Base-by-base conservation (phyloP, 2,888 invertebrate species). In the Protophormia terraenovae region DNA sequence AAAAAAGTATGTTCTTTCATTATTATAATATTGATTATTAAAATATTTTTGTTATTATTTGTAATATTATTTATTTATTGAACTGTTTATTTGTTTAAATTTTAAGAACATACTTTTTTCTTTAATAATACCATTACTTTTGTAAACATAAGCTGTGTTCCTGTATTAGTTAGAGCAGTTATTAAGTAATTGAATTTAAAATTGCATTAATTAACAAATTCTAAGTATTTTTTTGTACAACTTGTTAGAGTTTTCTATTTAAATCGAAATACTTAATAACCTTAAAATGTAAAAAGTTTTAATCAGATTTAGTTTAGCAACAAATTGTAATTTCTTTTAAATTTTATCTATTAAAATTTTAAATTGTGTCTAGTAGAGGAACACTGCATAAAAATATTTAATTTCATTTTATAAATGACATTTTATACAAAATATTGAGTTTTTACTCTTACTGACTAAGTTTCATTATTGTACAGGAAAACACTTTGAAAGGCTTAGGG, bases 401-500 rank as follows among this genome's bases (percentile, higher is more conserved):
- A 67, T 79, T 84, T 84, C 79, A 80, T 80, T 84, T 84, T 84
- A 80, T 80, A 84, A 84, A 80, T 84, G 84, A 84, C 22, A 41
- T 67, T 71, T 83, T 75, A 67, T 47, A 53, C 3, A 35, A 64
- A 64, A 71, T n/a, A 47, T 58, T 27, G 29, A 32, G 50, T 66
- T 78, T 47, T 19, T 60, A 10, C 27, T 50, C 24, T 10, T 35
- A 24, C 38, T 41, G n/a, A n/a, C n/a, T n/a, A n/a, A 50, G 1
- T 12, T 12, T 41, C 8, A 32, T 16, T 19, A 12, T 50, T 27
- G 5, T 14, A 19, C 5, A 55, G n/a, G n/a, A n/a, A n/a, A 22
- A 64, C 32, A 66, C 24, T n/a, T 62, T 35, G 4, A 24, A 0
- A 32, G 16, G 10, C n/a, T 19, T 12, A 22, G 6, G 12, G 53